phyloP scores from a whole-genome alignment of 2,113 vertebrate genomes.

The Conger conger region DNA sequence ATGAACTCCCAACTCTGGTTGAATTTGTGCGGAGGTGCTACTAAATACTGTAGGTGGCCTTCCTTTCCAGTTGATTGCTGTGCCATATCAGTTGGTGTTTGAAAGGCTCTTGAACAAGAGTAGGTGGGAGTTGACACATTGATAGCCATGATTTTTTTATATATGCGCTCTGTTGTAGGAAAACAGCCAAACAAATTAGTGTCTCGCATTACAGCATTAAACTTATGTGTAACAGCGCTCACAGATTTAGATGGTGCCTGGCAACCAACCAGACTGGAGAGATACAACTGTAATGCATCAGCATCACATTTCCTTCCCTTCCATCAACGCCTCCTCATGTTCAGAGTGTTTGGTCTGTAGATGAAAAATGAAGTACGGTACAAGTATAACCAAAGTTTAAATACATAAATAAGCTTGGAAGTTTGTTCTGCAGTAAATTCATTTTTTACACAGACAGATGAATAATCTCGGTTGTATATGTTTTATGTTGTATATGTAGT shows the following conservation, averaged over 20 bases:
- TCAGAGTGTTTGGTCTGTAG: neutral
- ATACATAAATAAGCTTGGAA: no score
- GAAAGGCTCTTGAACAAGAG: neutral
- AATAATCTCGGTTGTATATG: no score
- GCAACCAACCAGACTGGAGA: neutral
- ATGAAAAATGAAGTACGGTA: neutral
- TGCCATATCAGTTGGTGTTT: neutral
- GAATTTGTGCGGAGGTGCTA: no score
- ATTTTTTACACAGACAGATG: no score
- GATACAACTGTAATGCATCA: neutral
- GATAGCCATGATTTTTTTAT: neutral
- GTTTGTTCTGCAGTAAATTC: no score
- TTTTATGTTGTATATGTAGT: no score
- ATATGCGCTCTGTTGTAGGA: neutral
- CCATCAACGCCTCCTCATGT: neutral
- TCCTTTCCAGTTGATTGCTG: no score
- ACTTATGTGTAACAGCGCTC: neutral
- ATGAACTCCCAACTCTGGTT: no score
- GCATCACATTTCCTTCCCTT: neutral
- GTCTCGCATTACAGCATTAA: neutral
- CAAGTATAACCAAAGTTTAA: no score
- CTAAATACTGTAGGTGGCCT: no score
- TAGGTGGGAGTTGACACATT: neutral
- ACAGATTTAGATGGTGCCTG: neutral
- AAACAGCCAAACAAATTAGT: neutral